phyloP scores from a whole-genome alignment of 2,113 vertebrate species.

The Cyanoramphus novaezelandiae region DNA sequence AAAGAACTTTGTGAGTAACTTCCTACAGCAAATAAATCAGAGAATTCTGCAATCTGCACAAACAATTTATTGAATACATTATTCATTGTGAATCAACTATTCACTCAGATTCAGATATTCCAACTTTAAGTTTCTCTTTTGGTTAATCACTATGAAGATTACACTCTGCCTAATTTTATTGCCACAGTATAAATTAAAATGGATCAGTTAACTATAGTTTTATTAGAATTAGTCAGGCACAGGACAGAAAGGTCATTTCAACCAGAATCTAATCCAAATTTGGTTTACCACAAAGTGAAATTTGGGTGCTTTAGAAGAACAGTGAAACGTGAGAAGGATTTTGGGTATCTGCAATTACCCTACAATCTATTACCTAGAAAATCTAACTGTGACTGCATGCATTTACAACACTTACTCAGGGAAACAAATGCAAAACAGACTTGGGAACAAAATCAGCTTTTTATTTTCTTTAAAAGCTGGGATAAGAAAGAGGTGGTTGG shows the following conservation, averaged over 20 bases:
- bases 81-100: slow-evolving; percentile 9
- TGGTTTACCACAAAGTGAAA: background rate
- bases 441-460: background rate
- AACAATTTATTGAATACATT: slow-evolving; percentile 60
- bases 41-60: slow-evolving; percentile 16
- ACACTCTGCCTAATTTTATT: slow-evolving; percentile 4
- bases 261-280: background rate
- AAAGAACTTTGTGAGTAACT: slow-evolving; percentile 49
- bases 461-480: background rate
- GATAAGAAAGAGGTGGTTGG: background rate
- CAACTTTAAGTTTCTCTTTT: background rate
- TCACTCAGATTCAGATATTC: background rate
- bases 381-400: background rate
- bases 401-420: background rate
- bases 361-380: background rate
- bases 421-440: background rate
- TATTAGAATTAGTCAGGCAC: background rate
- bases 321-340: background rate
- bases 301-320: background rate
- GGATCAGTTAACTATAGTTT: background rate
- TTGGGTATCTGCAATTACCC: background rate
- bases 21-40: slow-evolving; percentile 44
- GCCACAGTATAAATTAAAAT: background rate
- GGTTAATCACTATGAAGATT: slow-evolving; percentile 5
- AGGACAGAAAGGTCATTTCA: background rate